Evolutionary conservation across 2,113 vertebrate species (phyloP), one percentile per base, ranked within the genome.

Genomic region (Cairina moschata): DNA sequence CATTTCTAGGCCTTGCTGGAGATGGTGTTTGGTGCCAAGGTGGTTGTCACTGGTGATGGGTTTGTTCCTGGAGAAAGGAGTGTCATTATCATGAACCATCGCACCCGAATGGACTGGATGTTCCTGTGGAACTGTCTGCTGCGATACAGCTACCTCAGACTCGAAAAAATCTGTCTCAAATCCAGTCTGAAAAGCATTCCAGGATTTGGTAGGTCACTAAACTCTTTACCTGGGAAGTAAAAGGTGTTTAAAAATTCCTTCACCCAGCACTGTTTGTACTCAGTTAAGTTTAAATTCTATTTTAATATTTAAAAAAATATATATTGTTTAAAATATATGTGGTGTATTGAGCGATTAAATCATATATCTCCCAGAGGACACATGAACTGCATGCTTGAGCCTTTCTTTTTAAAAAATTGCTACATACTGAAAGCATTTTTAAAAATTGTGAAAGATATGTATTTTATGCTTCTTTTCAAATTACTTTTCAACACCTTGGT

Each of bases 1-100:
- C 95, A 90, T 88, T 94, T 77, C 34, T 96, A 98, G 99, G 99
- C 99, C 21, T 97, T 99, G 97, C 96, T 99, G 96, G 99, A 99
- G 97, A 97, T 99, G 93, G 98, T 99, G 40, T 99, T 99, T 93
- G 98, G 99, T 55, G 99, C 99, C 91, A 99, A 99, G 96, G 99
- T 99, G 97, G 97, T 99, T 86, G 99, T 99, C 93, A 99, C 99
- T 32, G 99, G 99, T 31, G 99, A 99, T 17, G 99, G 99, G 36
- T 99, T 99, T 92, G 95, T 99, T 87, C 99, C 99, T 9, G 99
- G 99, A 54, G 99, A 99, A 98, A 98, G 99, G 79, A 99, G 99
- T 82, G 99, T 99, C 86, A 99, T 99, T 88, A 99, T 99, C 88
- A 99, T 99, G 99, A 99, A 99, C 98, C 99, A 99, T 96, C 99